A percentile compares a stretch with the other conserved stretches of the same genome.
Evolutionary conservation across 1,140 invertebrate species (phyloP).

Genomic region (Conus ventricosus): DNA sequence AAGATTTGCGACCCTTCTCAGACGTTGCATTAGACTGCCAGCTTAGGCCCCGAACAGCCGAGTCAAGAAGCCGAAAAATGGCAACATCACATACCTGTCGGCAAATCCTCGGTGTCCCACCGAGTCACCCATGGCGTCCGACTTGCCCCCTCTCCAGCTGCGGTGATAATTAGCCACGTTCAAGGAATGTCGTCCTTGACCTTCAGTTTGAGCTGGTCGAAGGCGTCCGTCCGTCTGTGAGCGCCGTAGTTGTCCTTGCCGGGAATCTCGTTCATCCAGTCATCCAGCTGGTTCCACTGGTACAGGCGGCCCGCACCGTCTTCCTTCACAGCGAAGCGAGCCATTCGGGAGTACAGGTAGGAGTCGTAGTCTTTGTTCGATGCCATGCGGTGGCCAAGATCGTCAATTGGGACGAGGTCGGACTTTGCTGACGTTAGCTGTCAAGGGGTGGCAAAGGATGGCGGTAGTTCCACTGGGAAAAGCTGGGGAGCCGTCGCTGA

Average conservation of each 20-base stretch:
- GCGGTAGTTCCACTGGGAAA: constrained; percentile 65
- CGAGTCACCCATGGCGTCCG: constrained; percentile 27
- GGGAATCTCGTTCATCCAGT: neutral
- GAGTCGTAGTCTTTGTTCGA: no score
- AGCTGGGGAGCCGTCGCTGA: constrained; percentile 47
- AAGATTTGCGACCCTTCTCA: no score
- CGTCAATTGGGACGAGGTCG: neutral
- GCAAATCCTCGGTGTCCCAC: constrained; percentile 38
- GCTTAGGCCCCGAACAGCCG: no score
- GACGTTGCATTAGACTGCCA: no score
- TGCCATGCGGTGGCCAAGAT: neutral
- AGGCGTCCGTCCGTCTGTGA: neutral
- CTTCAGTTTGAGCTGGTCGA: neutral
- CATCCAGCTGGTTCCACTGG: constrained; percentile 14
- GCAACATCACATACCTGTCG: neutral
- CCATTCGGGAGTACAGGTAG: neutral
- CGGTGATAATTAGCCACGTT: constrained; percentile 47
- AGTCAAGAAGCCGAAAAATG: no score
- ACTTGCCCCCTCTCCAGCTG: neutral
- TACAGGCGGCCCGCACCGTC: neutral
- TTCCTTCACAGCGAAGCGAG: neutral
- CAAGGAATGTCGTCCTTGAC: neutral
- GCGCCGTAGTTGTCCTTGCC: constrained; percentile 21
- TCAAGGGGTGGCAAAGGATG: constrained; percentile 61
- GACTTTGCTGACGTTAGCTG: constrained; percentile 21